phyloP scores from a whole-genome alignment of 2,888 invertebrate species.

The Chrysopilus asiliformis region DNA sequence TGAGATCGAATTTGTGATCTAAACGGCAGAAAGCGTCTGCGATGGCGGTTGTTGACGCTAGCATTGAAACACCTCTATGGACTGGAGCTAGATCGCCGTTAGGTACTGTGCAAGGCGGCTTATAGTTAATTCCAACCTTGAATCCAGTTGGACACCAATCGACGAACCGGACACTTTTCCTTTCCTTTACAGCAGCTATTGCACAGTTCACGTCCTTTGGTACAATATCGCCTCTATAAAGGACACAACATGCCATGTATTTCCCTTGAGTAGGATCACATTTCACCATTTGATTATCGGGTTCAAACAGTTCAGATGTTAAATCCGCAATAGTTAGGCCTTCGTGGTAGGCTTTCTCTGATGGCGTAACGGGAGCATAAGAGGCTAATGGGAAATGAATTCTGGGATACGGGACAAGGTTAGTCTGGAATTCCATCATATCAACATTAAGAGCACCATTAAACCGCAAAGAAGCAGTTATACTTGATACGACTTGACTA shows the following conservation, averaged over 20 bases:
- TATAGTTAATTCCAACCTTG: slow-evolving; percentile 66
- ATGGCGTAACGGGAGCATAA: slow-evolving; percentile 59
- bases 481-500: slow-evolving; percentile 59
- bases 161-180: slow-evolving; percentile 70
- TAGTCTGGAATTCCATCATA: slow-evolving; percentile 81
- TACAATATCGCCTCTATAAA: slow-evolving; percentile 82
- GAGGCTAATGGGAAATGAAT: slow-evolving; percentile 77
- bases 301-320: slow-evolving; percentile 73
- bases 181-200: slow-evolving; percentile 63
- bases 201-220: slow-evolving; percentile 80
- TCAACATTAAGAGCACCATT: slow-evolving; percentile 78
- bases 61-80: slow-evolving; percentile 73
- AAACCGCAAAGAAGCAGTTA: slow-evolving; percentile 70
- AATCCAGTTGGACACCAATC: slow-evolving; percentile 88
- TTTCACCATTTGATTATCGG: slow-evolving; percentile 75
- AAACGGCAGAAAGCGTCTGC: slow-evolving; percentile 81
- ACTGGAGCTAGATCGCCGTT: slow-evolving; percentile 65
- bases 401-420: slow-evolving; percentile 81
- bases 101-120: slow-evolving; percentile 57
- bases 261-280: slow-evolving; percentile 66
- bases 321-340: slow-evolving; percentile 65
- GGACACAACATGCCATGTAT: slow-evolving; percentile 81
- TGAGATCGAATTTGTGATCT: slow-evolving; percentile 87
- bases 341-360: slow-evolving; percentile 59
- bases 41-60: slow-evolving; percentile 79